phyloP scores from a whole-genome alignment of 2,113 vertebrate genomes.

The Lasiurus cinereus region DNA sequence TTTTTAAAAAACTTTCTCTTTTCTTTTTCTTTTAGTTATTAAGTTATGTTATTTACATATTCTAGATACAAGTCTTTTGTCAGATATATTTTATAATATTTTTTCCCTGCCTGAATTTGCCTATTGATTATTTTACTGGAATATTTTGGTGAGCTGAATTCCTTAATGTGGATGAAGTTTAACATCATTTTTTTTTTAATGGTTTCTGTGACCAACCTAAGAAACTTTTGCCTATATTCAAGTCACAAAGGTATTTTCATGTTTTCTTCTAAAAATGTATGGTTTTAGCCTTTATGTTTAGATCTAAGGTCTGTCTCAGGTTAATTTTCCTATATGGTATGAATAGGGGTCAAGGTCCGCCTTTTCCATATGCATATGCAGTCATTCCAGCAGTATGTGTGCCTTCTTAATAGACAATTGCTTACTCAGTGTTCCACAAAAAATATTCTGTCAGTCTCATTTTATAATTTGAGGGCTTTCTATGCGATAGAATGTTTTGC shows the following conservation, averaged over 20 bases:
- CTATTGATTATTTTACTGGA: not conserved
- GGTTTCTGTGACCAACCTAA: not conserved
- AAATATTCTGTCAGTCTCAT: not conserved
- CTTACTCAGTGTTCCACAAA: constrained; percentile 2
- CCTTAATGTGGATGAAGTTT: not conserved
- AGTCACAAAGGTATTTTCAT: not conserved
- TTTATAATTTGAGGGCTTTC: constrained; percentile 11
- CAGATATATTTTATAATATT: not conserved
- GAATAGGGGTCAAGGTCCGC: not conserved
- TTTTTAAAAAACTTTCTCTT: not conserved
- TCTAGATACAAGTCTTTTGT: not conserved
- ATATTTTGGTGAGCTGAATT: not conserved
- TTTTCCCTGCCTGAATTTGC: not conserved
- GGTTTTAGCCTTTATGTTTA: not conserved
- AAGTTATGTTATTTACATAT: not conserved
- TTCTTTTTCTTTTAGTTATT: constrained; percentile 15
- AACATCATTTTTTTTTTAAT: constrained; percentile 4
- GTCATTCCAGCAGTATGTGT: not conserved
- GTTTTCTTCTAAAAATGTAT: constrained; percentile 4
- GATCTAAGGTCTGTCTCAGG: not conserved
- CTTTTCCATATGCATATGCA: not conserved
- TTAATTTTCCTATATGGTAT: constrained; percentile 19
- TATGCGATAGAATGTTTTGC: not conserved
- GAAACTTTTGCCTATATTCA: not conserved
- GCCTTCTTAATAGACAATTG: not conserved